A percentile compares a stretch with the other conserved stretches of the same genome.
phyloP scores from a whole-genome alignment of 92 coral and sea anemone species.

The Parazoanthus atlanticus region DNA sequence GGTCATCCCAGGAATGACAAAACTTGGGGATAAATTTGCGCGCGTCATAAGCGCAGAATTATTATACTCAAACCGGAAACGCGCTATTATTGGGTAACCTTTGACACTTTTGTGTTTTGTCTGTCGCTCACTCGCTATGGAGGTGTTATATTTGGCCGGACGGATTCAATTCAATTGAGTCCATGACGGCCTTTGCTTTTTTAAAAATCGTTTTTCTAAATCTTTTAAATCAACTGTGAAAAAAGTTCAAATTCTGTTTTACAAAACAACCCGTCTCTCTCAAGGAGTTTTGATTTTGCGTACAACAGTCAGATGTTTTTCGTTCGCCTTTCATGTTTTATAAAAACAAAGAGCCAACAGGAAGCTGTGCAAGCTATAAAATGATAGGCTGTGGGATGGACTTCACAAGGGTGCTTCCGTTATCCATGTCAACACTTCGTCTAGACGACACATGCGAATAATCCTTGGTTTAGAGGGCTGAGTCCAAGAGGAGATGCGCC shows the following conservation, averaged over 20 bases:
- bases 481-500: background rate
- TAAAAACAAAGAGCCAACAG: background rate
- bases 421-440: background rate
- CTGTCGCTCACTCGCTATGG: background rate
- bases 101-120: background rate
- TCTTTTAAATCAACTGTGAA: too few relatives aligned
- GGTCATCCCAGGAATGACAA: slow-evolving; percentile 18
- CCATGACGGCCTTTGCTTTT: background rate
- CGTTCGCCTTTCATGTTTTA: background rate
- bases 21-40: background rate
- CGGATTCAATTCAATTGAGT: too few relatives aligned
- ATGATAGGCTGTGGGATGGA: background rate
- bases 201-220: background rate
- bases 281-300: too few relatives aligned
- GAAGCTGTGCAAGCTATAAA: background rate
- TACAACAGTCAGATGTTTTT: background rate
- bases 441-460: background rate
- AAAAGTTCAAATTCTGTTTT: too few relatives aligned
- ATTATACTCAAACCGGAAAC: slow-evolving; percentile 20
- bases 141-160: background rate
- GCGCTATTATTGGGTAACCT: slow-evolving; percentile 13
- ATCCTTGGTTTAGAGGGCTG: background rate
- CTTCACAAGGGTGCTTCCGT: slow-evolving; percentile 2
- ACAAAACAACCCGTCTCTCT: too few relatives aligned
- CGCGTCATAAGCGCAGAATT: slow-evolving; percentile 6